Conservation (phyloP, 37 sponge, comb jelly and placozoan genomes). For the Cladorhizidae sp. region DNA sequence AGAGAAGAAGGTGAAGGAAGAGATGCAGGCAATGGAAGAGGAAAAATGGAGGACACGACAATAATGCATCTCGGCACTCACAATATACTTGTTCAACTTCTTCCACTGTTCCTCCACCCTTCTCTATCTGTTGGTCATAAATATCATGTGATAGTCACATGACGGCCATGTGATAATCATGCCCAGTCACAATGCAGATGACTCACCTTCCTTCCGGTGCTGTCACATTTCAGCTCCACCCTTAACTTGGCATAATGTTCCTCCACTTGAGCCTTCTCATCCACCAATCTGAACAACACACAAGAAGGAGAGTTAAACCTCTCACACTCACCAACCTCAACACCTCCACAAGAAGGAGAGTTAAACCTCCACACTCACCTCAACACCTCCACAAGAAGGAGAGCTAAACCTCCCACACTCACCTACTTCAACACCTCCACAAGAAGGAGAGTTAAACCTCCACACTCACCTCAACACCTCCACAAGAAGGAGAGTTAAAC, state of each 20-base stretch:
- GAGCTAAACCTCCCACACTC: too few species aligned
- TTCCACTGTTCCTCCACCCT: not conserved
- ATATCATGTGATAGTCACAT: not conserved
- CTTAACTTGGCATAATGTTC: slow-evolving; percentile 45
- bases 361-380: too few species aligned
- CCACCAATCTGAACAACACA: slow-evolving; percentile 12
- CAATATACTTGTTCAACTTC: not conserved
- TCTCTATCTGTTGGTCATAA: not conserved
- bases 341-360: too few species aligned
- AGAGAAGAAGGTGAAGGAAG: not conserved
- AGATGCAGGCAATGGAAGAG: not conserved
- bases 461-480: too few species aligned
- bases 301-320: too few species aligned
- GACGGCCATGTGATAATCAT: too few species aligned
- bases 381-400: too few species aligned
- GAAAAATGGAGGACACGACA: not conserved
- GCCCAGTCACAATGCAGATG: not conserved
- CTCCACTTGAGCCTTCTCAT: slow-evolving; percentile 35
- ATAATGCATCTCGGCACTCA: not conserved
- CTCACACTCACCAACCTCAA: too few species aligned
- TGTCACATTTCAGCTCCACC: slow-evolving; percentile 29
- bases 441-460: too few species aligned
- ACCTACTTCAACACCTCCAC: too few species aligned
- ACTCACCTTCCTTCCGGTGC: slow-evolving; percentile 15
- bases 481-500: too few species aligned